Percentiles rank a stretch among this genome's conserved stretches.
Evolutionary conservation across 2,888 invertebrate species (phyloP).

Genomic region (Lucinisca nassula): DNA sequence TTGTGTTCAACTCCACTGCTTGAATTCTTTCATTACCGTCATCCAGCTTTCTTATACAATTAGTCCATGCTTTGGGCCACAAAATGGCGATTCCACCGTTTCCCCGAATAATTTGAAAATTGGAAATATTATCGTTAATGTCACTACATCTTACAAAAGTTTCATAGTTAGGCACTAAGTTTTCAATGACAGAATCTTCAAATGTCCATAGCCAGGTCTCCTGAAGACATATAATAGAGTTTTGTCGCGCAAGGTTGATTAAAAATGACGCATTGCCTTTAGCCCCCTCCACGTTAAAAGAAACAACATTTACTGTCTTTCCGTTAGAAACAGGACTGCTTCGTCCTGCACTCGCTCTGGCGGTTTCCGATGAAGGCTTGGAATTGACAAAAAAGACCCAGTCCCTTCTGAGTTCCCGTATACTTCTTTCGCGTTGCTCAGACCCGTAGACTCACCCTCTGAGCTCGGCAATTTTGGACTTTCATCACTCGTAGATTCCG

Average conservation of each 20-base stretch:
- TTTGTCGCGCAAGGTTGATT: background rate
- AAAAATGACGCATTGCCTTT: background rate
- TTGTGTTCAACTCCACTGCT: background rate
- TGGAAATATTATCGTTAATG: background rate
- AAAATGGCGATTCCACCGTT: constrained; percentile 15
- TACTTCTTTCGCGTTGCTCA: no score
- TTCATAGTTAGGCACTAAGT: constrained; percentile 7
- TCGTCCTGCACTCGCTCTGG: background rate
- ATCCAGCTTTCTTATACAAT: background rate
- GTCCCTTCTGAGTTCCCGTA: no score
- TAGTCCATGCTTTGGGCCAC: background rate
- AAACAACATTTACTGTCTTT: background rate
- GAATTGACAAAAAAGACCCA: constrained; percentile 1
- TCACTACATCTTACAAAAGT: background rate
- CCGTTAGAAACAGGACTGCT: background rate
- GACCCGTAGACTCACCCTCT: no score
- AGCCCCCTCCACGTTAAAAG: background rate
- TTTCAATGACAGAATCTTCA: background rate
- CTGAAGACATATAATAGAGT: constrained; percentile 1
- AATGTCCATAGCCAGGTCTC: constrained; percentile 16
- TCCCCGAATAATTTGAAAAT: background rate
- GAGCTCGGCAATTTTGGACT: no score
- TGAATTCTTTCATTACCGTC: background rate
- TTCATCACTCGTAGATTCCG: no score
- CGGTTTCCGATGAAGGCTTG: background rate